A percentile compares a stretch with the other conserved stretches of the same genome.
Evolutionary conservation across 2,888 invertebrate species (phyloP).

Genomic region (Dynastes tityus): DNA sequence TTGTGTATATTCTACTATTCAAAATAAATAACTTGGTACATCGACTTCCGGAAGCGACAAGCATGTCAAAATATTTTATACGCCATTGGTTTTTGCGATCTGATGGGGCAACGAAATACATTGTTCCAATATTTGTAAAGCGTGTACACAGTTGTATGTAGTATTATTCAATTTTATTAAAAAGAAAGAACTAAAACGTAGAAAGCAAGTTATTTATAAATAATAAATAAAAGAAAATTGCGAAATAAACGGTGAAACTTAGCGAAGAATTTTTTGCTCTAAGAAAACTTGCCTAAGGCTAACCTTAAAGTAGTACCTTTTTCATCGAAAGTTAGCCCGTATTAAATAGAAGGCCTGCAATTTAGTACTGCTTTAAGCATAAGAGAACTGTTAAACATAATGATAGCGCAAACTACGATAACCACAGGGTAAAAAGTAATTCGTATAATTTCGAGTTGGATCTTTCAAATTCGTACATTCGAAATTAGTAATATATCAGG

Average conservation of each 20-base stretch:
- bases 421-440: slow-evolving; percentile 38
- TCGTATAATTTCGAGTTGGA: slow-evolving; percentile 40
- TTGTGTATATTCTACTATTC: too few relatives aligned
- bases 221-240: not conserved
- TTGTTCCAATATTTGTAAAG: too few relatives aligned
- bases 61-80: too few relatives aligned
- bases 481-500: slow-evolving; percentile 44
- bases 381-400: slow-evolving; percentile 44
- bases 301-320: not conserved
- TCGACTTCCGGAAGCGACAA: too few relatives aligned
- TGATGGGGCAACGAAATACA: too few relatives aligned
- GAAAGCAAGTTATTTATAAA: not conserved
- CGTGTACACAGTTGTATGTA: too few relatives aligned
- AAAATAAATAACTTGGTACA: too few relatives aligned
- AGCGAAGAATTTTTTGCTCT: too few relatives aligned
- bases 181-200: too few relatives aligned
- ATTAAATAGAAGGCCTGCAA: slow-evolving; percentile 14
- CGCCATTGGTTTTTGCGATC: too few relatives aligned
- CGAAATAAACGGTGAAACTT: not conserved
- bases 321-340: slow-evolving; percentile 3
- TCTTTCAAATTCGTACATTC: slow-evolving; percentile 33
- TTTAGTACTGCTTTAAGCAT: slow-evolving; percentile 36
- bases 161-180: too few relatives aligned
- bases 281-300: not conserved
- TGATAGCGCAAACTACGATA: slow-evolving; percentile 39